Base-by-base conservation (phyloP, 2,113 vertebrate genomes). In the Natator depressus region DNA sequence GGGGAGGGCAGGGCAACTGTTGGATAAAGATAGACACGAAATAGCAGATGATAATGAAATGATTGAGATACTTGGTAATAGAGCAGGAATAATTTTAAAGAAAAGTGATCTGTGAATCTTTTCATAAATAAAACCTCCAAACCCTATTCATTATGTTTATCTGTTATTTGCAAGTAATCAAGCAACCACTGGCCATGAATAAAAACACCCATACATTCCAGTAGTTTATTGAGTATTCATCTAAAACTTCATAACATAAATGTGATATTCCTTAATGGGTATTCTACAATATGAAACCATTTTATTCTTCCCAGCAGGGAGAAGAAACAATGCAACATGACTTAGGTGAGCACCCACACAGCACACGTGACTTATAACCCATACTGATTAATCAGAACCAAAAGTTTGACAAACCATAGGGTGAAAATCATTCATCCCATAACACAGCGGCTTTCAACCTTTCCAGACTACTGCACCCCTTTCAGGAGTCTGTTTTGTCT, bases 41-140 rank as follows among this genome's bases (percentile, higher is more conserved):
- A 84, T 79, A 82, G 10, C 5, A 2, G 8, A 22, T 59, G 3
- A 31, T 59, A 94, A 47, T 85, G 31, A 75, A 1, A 3, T 89
- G 3, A 1, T 1, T 79, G 22, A 29, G 46, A 12, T 85, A 62
- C 1, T 88, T 82, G 57, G 8, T 1, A 53, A 2, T 1, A 1
- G 29, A 2, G 22, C n/a, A 27, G 25, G 29, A 91, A 93, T 80
- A n/a, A 84, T 1, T 1, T 22, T 57, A 8, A 88, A 50, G 1
- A 65, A 3, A 89, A 80, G 0, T 9, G 10, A 50, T 42, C 47
- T 12, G 25, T 3, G 20, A 2, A 20, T 72, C 9, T 84, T 62
- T 92, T 87, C 6, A 83, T 62, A 83, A 89, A 57, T 72, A 47
- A 79, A 47, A 83, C 2, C 82, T 29, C 16, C 17, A 47, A 65